Evolutionary conservation across 2,888 invertebrate species (phyloP).

Genomic region (Diarsia brunnea): DNA sequence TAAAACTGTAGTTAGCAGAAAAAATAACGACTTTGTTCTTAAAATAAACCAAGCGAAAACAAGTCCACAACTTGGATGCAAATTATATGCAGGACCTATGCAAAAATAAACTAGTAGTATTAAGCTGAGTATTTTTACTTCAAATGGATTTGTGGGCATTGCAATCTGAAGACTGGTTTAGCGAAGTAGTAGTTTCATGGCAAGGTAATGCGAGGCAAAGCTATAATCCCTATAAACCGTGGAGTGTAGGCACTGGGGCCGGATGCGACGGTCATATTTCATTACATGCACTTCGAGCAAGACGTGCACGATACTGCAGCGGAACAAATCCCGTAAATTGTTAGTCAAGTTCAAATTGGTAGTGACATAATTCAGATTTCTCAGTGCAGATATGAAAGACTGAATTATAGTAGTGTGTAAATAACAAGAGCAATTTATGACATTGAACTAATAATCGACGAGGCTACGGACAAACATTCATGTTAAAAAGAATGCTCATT

Average conservation of each 20-base stretch:
- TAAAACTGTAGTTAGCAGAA: slow-evolving; percentile 42
- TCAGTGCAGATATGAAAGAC: neutral
- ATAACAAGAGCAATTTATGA: neutral
- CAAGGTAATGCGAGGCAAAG: slow-evolving; percentile 53
- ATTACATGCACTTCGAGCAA: slow-evolving; percentile 64
- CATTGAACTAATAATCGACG: neutral
- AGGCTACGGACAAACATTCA: neutral
- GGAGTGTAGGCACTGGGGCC: slow-evolving; percentile 56
- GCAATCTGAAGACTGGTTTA: slow-evolving; percentile 59
- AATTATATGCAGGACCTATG: slow-evolving; percentile 47
- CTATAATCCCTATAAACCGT: slow-evolving; percentile 70
- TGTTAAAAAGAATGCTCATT: neutral
- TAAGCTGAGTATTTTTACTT: slow-evolving; percentile 45
- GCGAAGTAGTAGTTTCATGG: slow-evolving; percentile 51
- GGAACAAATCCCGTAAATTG: slow-evolving; percentile 54
- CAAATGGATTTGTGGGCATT: slow-evolving; percentile 36
- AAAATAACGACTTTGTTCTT: slow-evolving; percentile 42
- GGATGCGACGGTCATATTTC: slow-evolving; percentile 68
- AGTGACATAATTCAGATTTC: slow-evolving; percentile 32
- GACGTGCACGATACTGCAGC: slow-evolving; percentile 60
- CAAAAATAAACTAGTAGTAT: slow-evolving; percentile 43
- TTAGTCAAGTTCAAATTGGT: slow-evolving; percentile 51
- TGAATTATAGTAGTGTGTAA: neutral
- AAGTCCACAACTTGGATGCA: slow-evolving; percentile 38
- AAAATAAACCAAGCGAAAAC: slow-evolving; percentile 54